Evolutionary conservation across 2,113 vertebrate species (phyloP), one percentile per base, ranked within the genome.

Genomic region (Myanophis thanlyinensis): DNA sequence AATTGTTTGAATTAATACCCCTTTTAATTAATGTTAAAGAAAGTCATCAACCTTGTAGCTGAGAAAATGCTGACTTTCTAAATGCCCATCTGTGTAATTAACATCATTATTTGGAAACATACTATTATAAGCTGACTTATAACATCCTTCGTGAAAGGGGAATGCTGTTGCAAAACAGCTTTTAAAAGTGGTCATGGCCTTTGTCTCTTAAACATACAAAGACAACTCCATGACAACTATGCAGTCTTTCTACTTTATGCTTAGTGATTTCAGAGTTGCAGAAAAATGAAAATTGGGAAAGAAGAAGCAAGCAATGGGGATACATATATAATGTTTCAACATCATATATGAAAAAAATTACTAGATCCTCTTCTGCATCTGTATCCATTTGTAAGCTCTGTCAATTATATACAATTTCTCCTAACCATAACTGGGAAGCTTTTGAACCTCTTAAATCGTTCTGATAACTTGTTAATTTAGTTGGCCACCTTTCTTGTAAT

Each of bases 1-100:
- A 97, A 97, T 97, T 98, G 97, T 98, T 97, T 97, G 95, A 95
- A 97, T 97, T 98, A 98, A 98, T 97, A 98, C 97, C 95, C 93
- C 93, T 94, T 93, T 93, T 97, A 97, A 98, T 98, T 97, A 97
- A 96, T 97, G 95, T 90, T 96, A 96, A 96, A 90, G 93, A 96
- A 97, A 97, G 95, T 95, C 92, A 96, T 94, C 93, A 97, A 95
- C 89, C 91, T 1, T 90, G 94, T 9, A 96, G 92, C 7, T 93
- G 93, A 97, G 91, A 96, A 97, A 97, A 95, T 0, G 10, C 92
- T 93, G 49, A 89, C 93, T 97, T 96, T 95, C 95, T 96, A 94
- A 97, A 96, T 59, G 67, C 89, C 85, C 87, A 95, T 95, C 90
- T 96, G 85, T 93, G 54, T 90, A 88, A 96, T 95, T 95, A 96